Conservation (phyloP, 1,140 invertebrate genomes). For the Acromyrmex echinatior region DNA sequence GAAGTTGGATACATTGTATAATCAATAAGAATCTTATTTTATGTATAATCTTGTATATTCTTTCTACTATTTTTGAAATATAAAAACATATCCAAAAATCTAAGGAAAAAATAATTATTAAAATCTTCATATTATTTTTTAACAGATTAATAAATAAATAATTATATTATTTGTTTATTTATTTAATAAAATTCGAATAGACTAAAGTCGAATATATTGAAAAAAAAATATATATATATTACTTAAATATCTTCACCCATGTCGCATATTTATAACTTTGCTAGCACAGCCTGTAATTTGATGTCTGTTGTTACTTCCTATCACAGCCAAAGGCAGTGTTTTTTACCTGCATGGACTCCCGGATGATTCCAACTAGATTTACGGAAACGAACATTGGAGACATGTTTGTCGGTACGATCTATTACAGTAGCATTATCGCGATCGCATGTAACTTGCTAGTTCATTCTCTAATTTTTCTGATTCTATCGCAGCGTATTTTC, state of each 20-base stretch:
- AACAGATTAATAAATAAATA: too few species aligned
- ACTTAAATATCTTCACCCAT: too few species aligned
- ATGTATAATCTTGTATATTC: background rate
- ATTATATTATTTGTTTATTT: too few species aligned
- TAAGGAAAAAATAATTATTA: background rate
- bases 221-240: too few species aligned
- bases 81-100: background rate
- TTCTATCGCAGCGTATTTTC: background rate
- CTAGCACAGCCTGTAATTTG: slow-evolving; percentile 19
- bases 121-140: background rate
- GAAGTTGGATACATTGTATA: too few species aligned
- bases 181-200: too few species aligned
- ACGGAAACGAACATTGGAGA: slow-evolving; percentile 98
- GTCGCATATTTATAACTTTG: background rate
- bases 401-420: slow-evolving; percentile 96
- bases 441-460: slow-evolving; percentile 48
- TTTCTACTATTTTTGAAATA: background rate
- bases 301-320: slow-evolving; percentile 67
- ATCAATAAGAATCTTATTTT: too few species aligned
- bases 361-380: slow-evolving; percentile 98
- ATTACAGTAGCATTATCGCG: slow-evolving; percentile 74
- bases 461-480: slow-evolving; percentile 5
- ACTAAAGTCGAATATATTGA: too few species aligned
- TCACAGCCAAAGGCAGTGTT: slow-evolving; percentile 97
- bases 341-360: slow-evolving; percentile 98